phyloP scores from a whole-genome alignment of 2,797 vertebrate genomes.

The Clamator glandarius region DNA sequence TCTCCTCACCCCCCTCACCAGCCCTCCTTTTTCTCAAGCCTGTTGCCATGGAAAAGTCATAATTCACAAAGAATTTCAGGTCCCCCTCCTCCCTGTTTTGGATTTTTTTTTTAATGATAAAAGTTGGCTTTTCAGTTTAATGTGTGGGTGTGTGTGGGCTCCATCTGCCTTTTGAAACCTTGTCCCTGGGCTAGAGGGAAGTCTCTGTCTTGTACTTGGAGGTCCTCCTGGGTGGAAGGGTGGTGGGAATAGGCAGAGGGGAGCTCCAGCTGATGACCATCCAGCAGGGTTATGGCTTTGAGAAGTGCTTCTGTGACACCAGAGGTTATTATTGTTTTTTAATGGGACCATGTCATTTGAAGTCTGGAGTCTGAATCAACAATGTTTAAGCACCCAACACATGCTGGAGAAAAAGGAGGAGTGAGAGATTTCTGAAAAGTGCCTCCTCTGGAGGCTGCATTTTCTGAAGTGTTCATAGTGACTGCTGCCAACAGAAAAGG shows the following conservation, averaged over 20 bases:
- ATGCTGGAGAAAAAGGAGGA: background rate
- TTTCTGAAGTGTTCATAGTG: conserved; percentile 24
- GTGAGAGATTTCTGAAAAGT: conserved; percentile 33
- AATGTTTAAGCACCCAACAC: background rate
- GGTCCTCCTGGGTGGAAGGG: background rate
- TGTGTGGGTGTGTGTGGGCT: background rate
- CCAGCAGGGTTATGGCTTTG: background rate
- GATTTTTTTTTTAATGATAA: background rate
- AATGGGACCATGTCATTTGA: rapidly evolving
- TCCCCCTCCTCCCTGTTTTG: background rate
- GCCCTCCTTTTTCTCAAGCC: conserved; percentile 55
- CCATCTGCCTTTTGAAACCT: conserved; percentile 22
- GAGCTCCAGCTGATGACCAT: background rate
- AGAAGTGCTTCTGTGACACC: background rate
- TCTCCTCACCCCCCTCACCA: conserved; percentile 29
- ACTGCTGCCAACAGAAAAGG: conserved; percentile 39
- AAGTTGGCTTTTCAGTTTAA: conserved; percentile 42
- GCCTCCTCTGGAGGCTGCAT: conserved; percentile 16
- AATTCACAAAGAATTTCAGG: conserved; percentile 61
- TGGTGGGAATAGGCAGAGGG: background rate
- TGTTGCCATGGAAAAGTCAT: conserved; percentile 72
- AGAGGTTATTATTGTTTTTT: background rate
- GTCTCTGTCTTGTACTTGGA: background rate
- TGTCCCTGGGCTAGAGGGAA: background rate
- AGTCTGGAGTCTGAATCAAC: background rate